phyloP scores from a whole-genome alignment of 2,888 invertebrate genomes.

The Parasteatoda lunata region DNA sequence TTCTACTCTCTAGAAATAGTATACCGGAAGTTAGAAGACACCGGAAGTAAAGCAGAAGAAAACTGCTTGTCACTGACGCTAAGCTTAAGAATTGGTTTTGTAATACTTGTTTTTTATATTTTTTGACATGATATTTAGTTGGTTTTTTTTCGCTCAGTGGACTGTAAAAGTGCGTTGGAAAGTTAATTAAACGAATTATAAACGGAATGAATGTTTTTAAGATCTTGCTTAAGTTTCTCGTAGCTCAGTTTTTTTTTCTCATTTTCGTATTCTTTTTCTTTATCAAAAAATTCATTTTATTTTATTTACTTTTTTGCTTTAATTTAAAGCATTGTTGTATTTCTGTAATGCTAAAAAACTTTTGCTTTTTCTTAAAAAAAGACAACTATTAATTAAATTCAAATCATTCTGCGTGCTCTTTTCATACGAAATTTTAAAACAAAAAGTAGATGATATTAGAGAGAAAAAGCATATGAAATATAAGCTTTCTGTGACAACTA shows the following conservation, averaged over 20 bases:
- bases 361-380: background rate
- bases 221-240: constrained; percentile 13
- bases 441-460: too few species aligned
- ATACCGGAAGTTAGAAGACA: constrained; percentile 33
- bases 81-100: constrained; percentile 43
- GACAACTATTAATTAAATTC: constrained; percentile 14
- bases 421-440: too few species aligned
- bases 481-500: too few species aligned
- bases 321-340: background rate
- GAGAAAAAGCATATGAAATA: too few species aligned
- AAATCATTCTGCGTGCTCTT: background rate
- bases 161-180: constrained; percentile 36
- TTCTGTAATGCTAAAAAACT: background rate
- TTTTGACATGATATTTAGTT: background rate
- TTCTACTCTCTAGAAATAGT: constrained; percentile 15
- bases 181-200: constrained; percentile 63
- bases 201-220: constrained; percentile 41
- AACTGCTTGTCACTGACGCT: constrained; percentile 38
- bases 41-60: constrained; percentile 33
- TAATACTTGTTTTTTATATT: constrained; percentile 31
- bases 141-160: constrained; percentile 9
- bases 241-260: background rate
- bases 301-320: background rate
- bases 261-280: background rate
- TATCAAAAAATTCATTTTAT: background rate